Percentiles rank a stretch among this genome's conserved stretches.
Conservation (phyloP, 2,888 invertebrate species). For the Lysandra coridon region DNA sequence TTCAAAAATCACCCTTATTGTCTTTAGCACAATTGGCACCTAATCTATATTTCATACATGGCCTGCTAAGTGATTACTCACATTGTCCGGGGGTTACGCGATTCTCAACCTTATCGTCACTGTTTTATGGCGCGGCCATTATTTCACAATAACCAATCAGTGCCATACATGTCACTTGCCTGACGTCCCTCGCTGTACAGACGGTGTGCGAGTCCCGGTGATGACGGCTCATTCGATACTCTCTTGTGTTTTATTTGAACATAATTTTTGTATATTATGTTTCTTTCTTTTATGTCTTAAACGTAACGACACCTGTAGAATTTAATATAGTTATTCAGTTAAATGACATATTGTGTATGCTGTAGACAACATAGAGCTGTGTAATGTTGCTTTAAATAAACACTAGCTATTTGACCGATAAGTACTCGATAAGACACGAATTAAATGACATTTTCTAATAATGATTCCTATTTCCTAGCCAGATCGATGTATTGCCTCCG, state of each 20-base stretch:
- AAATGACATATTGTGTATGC: no score
- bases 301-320: no score
- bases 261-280: no score
- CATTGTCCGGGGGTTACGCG: constrained; percentile 42
- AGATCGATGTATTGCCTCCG: no score
- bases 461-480: no score
- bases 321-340: no score
- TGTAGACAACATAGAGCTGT: no score
- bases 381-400: no score
- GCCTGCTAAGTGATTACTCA: constrained; percentile 57
- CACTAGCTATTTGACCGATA: no score
- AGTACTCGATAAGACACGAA: no score
- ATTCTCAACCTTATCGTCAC: constrained; percentile 44
- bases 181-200: constrained; percentile 59
- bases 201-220: constrained; percentile 43
- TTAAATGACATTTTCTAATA: no score
- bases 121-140: constrained; percentile 60
- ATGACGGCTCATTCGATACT: constrained; percentile 44
- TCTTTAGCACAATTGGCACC: neutral
- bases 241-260: neutral
- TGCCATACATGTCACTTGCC: constrained; percentile 67
- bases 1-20: neutral
- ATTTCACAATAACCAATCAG: constrained; percentile 77
- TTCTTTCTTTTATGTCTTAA: no score
- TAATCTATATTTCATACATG: constrained; percentile 14